These are phyloP conservation scores for Unio delphinus DNA, from an alignment of 2,888 invertebrate species.

Conservation along the genomic window DNA sequence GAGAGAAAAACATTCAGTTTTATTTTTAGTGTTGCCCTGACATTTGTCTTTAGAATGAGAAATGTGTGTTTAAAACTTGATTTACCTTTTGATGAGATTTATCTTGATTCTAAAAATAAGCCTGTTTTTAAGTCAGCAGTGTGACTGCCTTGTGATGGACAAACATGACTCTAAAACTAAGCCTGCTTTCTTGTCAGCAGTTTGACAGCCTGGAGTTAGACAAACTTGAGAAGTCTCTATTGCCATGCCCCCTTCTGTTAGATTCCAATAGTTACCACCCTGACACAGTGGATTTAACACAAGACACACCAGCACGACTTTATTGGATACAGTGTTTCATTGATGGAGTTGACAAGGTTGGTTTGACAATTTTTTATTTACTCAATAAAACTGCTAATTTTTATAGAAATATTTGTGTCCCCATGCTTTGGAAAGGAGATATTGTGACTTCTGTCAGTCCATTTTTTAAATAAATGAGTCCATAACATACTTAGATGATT, in stretches of 20 bases:
- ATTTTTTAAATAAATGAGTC: too few species aligned
- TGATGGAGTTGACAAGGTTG: constrained; percentile 82
- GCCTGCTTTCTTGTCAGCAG: constrained; percentile 34
- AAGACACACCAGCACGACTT: constrained; percentile 85
- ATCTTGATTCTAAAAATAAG: too few species aligned
- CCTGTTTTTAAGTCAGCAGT: too few species aligned
- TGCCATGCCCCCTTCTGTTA: constrained; percentile 82
- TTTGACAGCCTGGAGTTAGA: constrained; percentile 77
- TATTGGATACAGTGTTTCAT: constrained; percentile 96
- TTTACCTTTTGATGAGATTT: too few species aligned
- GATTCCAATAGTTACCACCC: constrained; percentile 88
- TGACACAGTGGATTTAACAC: constrained; percentile 91
- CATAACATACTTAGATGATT: too few species aligned
- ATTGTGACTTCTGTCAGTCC: too few species aligned
- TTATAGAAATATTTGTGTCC: not conserved
- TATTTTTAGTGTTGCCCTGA: too few species aligned
- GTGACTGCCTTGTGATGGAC: too few species aligned
- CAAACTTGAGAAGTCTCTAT: constrained; percentile 75
- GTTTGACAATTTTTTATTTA: not conserved
- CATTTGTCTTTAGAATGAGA: too few species aligned
- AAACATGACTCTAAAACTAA: not conserved
- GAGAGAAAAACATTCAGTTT: too few species aligned
- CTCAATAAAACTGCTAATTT: not conserved
- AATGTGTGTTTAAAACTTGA: too few species aligned
- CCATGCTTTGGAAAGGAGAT: not conserved